phyloP scores from a whole-genome alignment of 2,797 vertebrate species.

The Myiothlypis coronata region DNA sequence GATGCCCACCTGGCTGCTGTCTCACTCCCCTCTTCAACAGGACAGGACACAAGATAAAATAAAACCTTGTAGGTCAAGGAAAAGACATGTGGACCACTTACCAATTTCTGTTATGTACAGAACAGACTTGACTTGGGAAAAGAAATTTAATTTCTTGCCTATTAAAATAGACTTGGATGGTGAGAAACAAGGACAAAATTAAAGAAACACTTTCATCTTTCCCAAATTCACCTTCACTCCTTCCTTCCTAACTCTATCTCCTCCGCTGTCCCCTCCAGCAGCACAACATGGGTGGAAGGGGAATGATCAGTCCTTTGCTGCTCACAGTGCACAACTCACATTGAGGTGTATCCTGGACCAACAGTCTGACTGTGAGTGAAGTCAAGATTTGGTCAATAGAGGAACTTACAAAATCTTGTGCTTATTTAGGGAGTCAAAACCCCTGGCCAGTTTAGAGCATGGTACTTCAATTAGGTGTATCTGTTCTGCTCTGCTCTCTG shows the following conservation, averaged over 20 bases:
- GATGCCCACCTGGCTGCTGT: neutral
- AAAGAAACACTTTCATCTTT: neutral
- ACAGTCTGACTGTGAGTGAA: neutral
- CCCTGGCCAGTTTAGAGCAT: neutral
- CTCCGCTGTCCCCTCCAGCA: rapidly evolving
- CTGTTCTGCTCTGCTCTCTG: neutral
- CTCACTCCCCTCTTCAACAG: neutral
- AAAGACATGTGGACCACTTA: neutral
- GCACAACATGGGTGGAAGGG: rapidly evolving
- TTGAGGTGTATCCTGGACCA: neutral
- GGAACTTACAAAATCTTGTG: neutral
- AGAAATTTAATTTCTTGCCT: neutral
- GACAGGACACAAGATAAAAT: neutral
- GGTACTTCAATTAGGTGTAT: neutral
- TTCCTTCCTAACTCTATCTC: neutral
- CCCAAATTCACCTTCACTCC: neutral
- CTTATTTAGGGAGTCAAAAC: neutral
- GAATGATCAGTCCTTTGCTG: neutral
- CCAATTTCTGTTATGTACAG: neutral
- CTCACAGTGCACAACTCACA: neutral
- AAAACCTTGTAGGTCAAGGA: neutral
- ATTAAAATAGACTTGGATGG: neutral
- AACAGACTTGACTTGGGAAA: neutral
- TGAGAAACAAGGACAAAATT: neutral
- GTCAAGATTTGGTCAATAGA: neutral